Percentiles rank a stretch among this genome's conserved stretches.
These are phyloP conservation scores for Platerodrilus igneus DNA, from an alignment of 2,888 invertebrate genomes.

Conservation along the genomic window DNA sequence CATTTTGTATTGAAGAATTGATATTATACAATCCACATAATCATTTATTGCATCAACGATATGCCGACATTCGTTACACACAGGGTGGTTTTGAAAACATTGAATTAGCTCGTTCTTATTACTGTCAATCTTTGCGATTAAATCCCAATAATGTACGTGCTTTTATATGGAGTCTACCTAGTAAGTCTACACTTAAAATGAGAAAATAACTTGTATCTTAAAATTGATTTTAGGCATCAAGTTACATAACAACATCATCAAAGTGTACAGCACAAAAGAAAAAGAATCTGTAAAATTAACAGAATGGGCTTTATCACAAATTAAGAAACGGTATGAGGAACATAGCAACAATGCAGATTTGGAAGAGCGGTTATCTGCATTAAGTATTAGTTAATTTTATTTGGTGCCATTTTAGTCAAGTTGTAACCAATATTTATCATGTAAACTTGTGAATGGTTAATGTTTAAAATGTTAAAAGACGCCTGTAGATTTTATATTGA, in stretches of 20 bases:
- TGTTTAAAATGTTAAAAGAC: too few relatives aligned
- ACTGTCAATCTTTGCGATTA: conserved; percentile 82
- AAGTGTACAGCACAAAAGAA: conserved; percentile 63
- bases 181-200: conserved; percentile 54
- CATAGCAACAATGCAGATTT: conserved; percentile 45
- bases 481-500: too few relatives aligned
- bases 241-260: conserved; percentile 59
- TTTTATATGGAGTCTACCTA: conserved; percentile 83
- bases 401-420: too few relatives aligned
- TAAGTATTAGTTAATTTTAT: conserved; percentile 44
- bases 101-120: conserved; percentile 88
- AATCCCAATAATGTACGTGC: conserved; percentile 89
- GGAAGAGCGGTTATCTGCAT: conserved; percentile 49
- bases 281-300: conserved; percentile 68
- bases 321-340: conserved; percentile 54
- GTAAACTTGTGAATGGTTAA: too few relatives aligned
- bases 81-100: conserved; percentile 89
- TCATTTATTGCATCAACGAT: conserved; percentile 86
- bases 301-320: conserved; percentile 67
- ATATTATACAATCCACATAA: conserved; percentile 93
- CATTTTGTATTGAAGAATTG: conserved; percentile 93
- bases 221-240: conserved; percentile 58
- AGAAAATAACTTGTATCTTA: too few relatives aligned
- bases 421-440: too few relatives aligned
- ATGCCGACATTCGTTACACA: conserved; percentile 89